Percentiles rank a stretch among this genome's conserved stretches.
Conservation (phyloP, 2,113 vertebrate species). For the Archilochus colubris region DNA sequence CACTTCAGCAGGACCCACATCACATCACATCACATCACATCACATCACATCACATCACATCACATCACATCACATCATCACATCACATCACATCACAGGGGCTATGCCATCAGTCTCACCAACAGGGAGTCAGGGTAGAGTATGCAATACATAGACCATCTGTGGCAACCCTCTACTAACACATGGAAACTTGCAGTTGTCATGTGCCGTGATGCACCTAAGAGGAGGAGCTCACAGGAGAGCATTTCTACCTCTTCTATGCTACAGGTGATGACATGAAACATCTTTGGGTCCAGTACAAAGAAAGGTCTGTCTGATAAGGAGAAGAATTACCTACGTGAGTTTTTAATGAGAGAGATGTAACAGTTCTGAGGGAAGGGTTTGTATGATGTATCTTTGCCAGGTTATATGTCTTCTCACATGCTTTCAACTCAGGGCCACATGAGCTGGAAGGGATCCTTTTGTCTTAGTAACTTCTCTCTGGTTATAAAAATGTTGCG, state of each 20-base stretch:
- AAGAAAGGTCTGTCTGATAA: neutral
- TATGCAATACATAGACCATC: neutral
- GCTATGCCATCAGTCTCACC: neutral
- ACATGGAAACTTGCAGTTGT: neutral
- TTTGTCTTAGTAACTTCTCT: neutral
- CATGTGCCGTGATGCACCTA: neutral
- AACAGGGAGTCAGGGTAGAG: neutral
- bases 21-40: neutral
- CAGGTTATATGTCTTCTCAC: neutral
- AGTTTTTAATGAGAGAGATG: neutral
- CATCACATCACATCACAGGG: neutral
- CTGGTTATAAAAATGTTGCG: neutral
- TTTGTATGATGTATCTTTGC: neutral
- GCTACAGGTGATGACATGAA: neutral
- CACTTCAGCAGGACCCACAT: neutral
- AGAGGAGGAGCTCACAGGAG: neutral
- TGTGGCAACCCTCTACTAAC: neutral
- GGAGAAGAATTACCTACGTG: neutral
- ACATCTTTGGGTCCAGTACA: neutral
- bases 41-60: neutral
- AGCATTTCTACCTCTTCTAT: neutral
- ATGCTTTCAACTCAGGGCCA: neutral
- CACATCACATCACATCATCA: neutral
- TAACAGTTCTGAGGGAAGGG: neutral
- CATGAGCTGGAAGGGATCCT: neutral